Evolutionary conservation across 2,113 vertebrate species (phyloP), one percentile per base, ranked within the genome.

Genomic region (Propithecus coquereli): DNA sequence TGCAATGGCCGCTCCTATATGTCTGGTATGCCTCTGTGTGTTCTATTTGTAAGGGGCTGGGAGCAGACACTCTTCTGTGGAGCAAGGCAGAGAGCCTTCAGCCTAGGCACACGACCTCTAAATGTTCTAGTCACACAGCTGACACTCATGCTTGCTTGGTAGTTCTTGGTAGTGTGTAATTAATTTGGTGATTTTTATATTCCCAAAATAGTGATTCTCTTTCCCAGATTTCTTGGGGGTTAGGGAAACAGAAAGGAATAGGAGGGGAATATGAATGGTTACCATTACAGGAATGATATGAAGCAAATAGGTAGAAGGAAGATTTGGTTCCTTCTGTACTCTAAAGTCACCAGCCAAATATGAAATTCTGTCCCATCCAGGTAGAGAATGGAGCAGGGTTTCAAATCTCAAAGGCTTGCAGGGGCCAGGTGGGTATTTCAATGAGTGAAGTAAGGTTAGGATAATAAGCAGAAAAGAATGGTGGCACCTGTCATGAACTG

Each of bases 1-100:
- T 99, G 99, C 98, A 99, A 99, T 98, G 99, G 99, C 97, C 98
- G 99, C 96, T 99, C 99, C 94, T 99, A 99, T 97, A 98, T 99
- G 98, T 99, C 99, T 98, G 99, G 99, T 99, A 99, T 54, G 98
- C 97, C 94, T 83, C 74, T 25, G 30, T 96, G 87, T 94, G 74
- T 87, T 95, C 87, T 71, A 0, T 50, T 30, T 80, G 63, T 86
- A 61, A 87, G 61, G 91, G 90, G 52, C 74, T 37, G 54, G 90
- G 81, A 94, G 84, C 94, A 40, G 84, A 83, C 22, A 12, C 74
- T 54, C 9, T 50, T 61, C 91, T 61, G 34, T 86, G 87, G 83
- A 77, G 52, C 81, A 95, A 77, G 82, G 90, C 76, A 47, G 71
- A 90, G 57, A 71, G 81, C 66, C 57, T 91, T 66, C 47, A 57